Conservation (phyloP, 2,797 vertebrate genomes). For the Tarsius wallacei region DNA sequence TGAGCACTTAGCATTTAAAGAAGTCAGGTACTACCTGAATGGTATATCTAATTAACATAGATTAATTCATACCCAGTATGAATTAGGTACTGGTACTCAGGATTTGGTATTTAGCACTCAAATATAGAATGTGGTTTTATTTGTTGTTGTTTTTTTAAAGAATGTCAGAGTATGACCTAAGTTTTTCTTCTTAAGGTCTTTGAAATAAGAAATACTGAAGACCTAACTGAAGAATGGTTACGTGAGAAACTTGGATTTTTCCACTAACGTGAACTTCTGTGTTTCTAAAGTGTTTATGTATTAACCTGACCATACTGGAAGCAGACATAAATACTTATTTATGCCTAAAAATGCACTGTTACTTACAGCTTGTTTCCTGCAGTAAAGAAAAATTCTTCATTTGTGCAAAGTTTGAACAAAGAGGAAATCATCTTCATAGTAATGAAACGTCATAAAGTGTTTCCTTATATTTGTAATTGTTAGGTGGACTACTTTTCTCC, state of each 20-base stretch:
- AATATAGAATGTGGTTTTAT: constrained; percentile 11
- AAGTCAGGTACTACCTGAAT: not conserved
- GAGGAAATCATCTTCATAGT: constrained; percentile 90
- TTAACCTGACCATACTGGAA: constrained; percentile 92
- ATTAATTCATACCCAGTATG: constrained; percentile 23
- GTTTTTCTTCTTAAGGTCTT: constrained; percentile 90
- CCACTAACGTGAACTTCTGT: constrained; percentile 91
- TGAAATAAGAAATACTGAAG: constrained; percentile 94
- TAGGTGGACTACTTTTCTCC: constrained; percentile 90
- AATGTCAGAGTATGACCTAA: constrained; percentile 38
- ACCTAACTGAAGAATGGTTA: constrained; percentile 97
- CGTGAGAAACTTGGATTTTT: constrained; percentile 94
- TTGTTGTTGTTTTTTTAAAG: constrained; percentile 11
- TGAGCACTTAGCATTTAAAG: constrained; percentile 43
- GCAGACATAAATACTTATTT: constrained; percentile 90
- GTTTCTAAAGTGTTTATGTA: constrained; percentile 89
- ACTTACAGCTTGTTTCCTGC: constrained; percentile 91
- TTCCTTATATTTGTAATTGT: constrained; percentile 89
- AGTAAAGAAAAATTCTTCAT: constrained; percentile 86
- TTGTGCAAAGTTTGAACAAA: constrained; percentile 90
- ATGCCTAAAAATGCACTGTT: constrained; percentile 91
- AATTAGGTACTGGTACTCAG: not conserved
- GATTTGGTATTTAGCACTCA: constrained; percentile 61
- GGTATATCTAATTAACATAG: constrained; percentile 4
- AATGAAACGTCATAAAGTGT: constrained; percentile 90